Evolutionary conservation across 2,888 invertebrate genomes (phyloP).

Genomic region (Ellobium chinense): DNA sequence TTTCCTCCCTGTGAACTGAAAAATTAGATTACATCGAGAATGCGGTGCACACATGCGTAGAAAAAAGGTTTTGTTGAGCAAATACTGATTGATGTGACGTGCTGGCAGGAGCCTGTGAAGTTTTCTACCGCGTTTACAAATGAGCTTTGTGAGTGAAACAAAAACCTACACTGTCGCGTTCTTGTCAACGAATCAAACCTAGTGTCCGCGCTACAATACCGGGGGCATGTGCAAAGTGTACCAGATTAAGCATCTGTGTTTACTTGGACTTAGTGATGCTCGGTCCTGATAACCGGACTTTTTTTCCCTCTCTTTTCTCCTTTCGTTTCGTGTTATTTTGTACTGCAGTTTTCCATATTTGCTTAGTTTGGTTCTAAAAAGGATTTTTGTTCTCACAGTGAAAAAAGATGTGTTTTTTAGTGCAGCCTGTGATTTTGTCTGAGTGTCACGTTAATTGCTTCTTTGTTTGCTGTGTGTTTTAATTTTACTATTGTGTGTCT

Average conservation of each 20-base stretch:
- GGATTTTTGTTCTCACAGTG: no score
- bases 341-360: constrained; percentile 13
- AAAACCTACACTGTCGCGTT: constrained; percentile 34
- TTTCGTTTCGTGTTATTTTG: no score
- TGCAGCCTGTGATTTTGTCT: background rate
- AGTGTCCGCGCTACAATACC: constrained; percentile 24
- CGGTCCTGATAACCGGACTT: constrained; percentile 16
- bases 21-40: background rate
- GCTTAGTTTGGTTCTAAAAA: constrained; percentile 24
- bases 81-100: background rate
- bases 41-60: background rate
- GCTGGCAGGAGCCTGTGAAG: background rate
- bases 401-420: constrained; percentile 8
- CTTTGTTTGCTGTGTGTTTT: constrained; percentile 26
- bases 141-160: constrained; percentile 41
- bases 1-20: background rate
- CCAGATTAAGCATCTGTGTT: constrained; percentile 36
- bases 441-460: constrained; percentile 15
- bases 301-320: no score
- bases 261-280: constrained; percentile 23
- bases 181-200: constrained; percentile 37
- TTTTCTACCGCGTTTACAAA: constrained; percentile 23
- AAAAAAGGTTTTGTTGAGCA: background rate
- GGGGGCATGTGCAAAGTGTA: constrained; percentile 20
- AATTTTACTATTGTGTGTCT: constrained; percentile 26